Base-by-base conservation (phyloP, 2,888 invertebrate genomes). In the Endomychus coccineus region DNA sequence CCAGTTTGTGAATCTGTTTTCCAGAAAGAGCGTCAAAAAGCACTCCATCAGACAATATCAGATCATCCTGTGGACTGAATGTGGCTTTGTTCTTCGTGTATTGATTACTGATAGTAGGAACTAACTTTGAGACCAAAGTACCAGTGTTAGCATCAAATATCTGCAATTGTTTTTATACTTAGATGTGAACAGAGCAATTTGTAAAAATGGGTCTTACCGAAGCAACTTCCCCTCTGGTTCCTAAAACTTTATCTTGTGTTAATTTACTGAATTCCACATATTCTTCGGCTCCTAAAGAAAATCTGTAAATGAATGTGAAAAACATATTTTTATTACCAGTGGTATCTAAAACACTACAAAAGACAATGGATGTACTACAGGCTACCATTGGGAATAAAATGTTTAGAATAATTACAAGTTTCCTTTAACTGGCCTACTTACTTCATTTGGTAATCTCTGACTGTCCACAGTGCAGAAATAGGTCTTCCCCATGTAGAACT, bases 11-110 rank as follows among this genome's bases (percentile, higher is more conserved):
- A 27, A 98, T 84, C 49, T 88, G 81, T 55, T 83, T 86, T 12
- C 85, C 85, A 0, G 83, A 77, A 50, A 83, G 79, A 5, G 91
- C 83, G 62, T 97, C 96, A 84, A 92, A 97, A 0, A 97, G 68
- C 0, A 96, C 92, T 22, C 97, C 96, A 63, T 97, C 96, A 36
- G 88, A 89, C 5, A 97, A 69, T n/a, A 97, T 83, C 11, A 97
- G 70, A 55, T 95, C 92, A 61, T 97, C 96, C 2, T 85, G 83
- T 34, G 88, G 89, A 65, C 87, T 90, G 65, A 94, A 95, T 2
- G 92, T 92, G 2, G 97, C 96, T 32, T 86, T 73, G 68, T 97
- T 97, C 68, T 86, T 85, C 2, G 82, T 83, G 67, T 97, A 98
- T 61, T 87, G 83, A 68, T 97, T 97, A 40, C 89, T 85, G 55